phyloP scores from a whole-genome alignment of 2,797 vertebrate genomes.

The Channallabes apus region DNA sequence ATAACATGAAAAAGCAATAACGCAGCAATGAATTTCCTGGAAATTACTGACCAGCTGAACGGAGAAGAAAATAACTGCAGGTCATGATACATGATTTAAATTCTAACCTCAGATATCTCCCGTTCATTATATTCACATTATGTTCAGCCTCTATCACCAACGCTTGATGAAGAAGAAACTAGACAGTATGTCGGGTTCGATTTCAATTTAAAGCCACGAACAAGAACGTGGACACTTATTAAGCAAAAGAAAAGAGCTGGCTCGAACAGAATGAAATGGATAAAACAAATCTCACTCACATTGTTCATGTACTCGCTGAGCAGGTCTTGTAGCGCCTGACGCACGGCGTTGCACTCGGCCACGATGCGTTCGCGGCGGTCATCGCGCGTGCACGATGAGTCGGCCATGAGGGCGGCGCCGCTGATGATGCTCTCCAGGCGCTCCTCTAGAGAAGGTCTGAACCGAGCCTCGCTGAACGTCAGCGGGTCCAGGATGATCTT shows the following conservation, averaged over 20 bases:
- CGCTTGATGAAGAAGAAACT: background rate
- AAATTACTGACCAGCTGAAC: background rate
- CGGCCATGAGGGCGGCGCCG: slow-evolving; percentile 96
- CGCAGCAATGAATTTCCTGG: background rate
- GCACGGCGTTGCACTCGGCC: slow-evolving; percentile 95
- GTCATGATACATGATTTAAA: background rate
- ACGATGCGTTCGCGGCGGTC: slow-evolving; percentile 97
- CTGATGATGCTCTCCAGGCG: slow-evolving; percentile 99
- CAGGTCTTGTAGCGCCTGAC: slow-evolving; percentile 96
- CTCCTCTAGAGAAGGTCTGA: slow-evolving; percentile 95
- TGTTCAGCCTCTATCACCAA: background rate
- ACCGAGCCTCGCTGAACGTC: slow-evolving; percentile 95
- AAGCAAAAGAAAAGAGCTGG: too few relatives aligned
- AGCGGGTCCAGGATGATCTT: slow-evolving; percentile 97
- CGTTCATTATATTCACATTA: background rate
- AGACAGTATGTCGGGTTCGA: background rate
- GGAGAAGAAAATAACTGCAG: slow-evolving; percentile 1
- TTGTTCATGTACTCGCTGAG: slow-evolving; percentile 97
- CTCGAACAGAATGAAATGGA: too few relatives aligned
- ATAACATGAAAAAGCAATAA: background rate
- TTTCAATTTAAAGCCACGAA: background rate
- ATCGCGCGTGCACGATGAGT: slow-evolving; percentile 96
- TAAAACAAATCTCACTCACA: slow-evolving; percentile 25
- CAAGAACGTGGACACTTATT: too few relatives aligned
- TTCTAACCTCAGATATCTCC: background rate